Conservation (phyloP, 2,888 invertebrate genomes). For the Amorpha juglandis region DNA sequence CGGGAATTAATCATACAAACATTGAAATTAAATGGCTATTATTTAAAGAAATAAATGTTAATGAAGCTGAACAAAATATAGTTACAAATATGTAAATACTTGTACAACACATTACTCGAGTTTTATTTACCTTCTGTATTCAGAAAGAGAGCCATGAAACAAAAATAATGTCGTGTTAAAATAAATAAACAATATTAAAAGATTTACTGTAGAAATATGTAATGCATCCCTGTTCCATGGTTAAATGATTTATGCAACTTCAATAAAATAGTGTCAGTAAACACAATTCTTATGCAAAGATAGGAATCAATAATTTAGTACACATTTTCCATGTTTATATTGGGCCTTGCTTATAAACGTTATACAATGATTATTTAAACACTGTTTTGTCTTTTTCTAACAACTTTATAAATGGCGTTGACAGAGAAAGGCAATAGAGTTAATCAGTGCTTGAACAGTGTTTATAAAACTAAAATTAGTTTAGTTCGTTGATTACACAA, state of each 20-base stretch:
- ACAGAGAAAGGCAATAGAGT: too few relatives aligned
- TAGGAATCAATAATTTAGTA: neutral
- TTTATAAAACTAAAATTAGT: too few relatives aligned
- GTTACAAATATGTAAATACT: conserved; percentile 12
- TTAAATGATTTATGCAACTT: neutral
- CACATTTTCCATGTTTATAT: conserved; percentile 4
- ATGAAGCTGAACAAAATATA: conserved; percentile 3
- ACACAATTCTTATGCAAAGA: neutral
- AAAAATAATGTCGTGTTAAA: conserved; percentile 59
- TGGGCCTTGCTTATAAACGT: neutral
- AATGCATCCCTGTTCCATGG: neutral
- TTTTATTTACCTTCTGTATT: conserved; percentile 73
- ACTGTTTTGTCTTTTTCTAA: too few relatives aligned
- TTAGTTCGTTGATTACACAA: too few relatives aligned
- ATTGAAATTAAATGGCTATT: neutral
- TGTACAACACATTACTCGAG: conserved; percentile 31
- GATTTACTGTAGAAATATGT: neutral
- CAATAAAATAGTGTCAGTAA: neutral
- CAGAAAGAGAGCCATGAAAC: conserved; percentile 73
- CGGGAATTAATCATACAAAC: neutral
- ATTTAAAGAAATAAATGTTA: conserved; percentile 36
- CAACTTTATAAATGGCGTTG: too few relatives aligned
- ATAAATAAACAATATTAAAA: neutral
- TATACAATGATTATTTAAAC: too few relatives aligned
- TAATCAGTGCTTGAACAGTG: too few relatives aligned